Evolutionary conservation across 2,888 invertebrate genomes (phyloP).

Genomic region (Epirrita christyi): DNA sequence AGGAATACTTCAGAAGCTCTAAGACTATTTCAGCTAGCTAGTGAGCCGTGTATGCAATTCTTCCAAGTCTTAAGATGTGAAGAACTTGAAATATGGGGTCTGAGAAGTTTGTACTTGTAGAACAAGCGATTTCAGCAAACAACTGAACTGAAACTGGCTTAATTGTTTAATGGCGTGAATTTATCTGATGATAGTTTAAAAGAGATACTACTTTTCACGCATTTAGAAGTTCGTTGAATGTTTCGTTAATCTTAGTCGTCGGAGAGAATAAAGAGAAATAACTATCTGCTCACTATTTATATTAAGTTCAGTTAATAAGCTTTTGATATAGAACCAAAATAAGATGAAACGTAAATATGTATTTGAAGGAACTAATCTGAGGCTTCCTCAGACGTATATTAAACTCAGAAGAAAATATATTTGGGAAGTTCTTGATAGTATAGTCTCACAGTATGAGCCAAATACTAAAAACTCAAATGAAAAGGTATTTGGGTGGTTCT

Average conservation of each 20-base stretch:
- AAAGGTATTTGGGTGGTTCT: too few species aligned
- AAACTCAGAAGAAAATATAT: too few species aligned
- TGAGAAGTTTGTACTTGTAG: slow-evolving; percentile 23
- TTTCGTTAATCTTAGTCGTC: not conserved
- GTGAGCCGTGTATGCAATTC: slow-evolving; percentile 27
- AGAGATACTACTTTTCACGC: slow-evolving; percentile 12
- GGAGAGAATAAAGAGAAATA: too few species aligned
- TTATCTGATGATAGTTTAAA: slow-evolving; percentile 20
- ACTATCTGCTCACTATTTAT: too few species aligned
- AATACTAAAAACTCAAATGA: too few species aligned
- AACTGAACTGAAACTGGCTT: slow-evolving; percentile 19
- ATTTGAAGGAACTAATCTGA: too few species aligned
- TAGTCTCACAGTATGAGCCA: too few species aligned
- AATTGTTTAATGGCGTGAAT: slow-evolving; percentile 36
- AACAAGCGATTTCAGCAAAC: slow-evolving; percentile 25
- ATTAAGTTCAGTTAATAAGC: too few species aligned
- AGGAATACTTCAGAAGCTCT: slow-evolving; percentile 50
- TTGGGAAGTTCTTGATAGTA: too few species aligned
- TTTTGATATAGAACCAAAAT: too few species aligned
- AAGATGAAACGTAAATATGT: too few species aligned
- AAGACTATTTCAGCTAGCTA: slow-evolving; percentile 31
- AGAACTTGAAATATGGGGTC: slow-evolving; percentile 32
- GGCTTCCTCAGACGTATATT: too few species aligned
- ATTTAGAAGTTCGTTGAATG: slow-evolving; percentile 10
- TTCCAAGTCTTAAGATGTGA: slow-evolving; percentile 2